These are phyloP conservation scores for Meda fulgida DNA, from an alignment of 2,797 vertebrate species.

Conservation along the genomic window DNA sequence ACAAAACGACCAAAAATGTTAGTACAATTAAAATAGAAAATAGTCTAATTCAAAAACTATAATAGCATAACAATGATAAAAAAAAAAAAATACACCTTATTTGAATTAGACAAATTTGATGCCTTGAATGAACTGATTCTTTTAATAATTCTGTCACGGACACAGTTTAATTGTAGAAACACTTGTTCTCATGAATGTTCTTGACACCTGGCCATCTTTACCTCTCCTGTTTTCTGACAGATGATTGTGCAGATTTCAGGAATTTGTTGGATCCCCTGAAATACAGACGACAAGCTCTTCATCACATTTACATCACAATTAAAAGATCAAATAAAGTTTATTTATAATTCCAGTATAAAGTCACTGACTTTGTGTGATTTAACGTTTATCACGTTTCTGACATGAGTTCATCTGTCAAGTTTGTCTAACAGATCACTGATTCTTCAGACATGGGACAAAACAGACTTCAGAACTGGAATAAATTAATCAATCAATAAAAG, in stretches of 20 bases:
- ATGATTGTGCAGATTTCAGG: conserved; percentile 3
- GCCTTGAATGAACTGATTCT: background rate
- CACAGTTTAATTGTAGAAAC: background rate
- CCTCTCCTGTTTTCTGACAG: background rate
- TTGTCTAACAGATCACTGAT: too few relatives aligned
- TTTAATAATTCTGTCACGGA: background rate
- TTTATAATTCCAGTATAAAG: background rate
- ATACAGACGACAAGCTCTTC: background rate
- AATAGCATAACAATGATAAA: background rate
- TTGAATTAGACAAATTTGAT: background rate
- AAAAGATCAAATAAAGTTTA: background rate
- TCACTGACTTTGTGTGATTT: background rate
- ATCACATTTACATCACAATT: background rate
- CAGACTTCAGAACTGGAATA: background rate
- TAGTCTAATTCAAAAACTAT: background rate
- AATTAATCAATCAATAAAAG: background rate
- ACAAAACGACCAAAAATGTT: background rate
- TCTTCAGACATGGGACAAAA: background rate
- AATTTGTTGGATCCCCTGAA: background rate
- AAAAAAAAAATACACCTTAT: background rate
- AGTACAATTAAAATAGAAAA: background rate
- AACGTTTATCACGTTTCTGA: background rate
- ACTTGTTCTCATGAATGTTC: background rate
- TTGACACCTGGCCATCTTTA: background rate
- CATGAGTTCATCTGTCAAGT: background rate